phyloP scores from a whole-genome alignment of 1,140 invertebrate genomes.

The Helicorthomorpha holstii region DNA sequence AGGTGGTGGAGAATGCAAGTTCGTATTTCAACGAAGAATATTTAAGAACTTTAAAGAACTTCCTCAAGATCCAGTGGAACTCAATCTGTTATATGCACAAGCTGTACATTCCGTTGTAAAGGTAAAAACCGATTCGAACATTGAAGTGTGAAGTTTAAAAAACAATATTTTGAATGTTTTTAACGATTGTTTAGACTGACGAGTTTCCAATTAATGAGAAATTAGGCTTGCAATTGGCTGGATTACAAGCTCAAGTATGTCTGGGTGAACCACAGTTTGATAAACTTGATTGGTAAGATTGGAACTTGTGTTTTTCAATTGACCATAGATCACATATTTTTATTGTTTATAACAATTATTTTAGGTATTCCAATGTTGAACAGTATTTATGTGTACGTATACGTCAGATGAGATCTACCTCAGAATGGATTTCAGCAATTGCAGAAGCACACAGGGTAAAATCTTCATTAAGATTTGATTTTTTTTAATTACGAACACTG shows the following conservation, averaged over 20 bases:
- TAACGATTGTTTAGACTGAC: constrained; percentile 47
- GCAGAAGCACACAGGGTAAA: constrained; percentile 25
- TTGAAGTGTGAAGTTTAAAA: neutral
- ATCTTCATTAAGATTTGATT: neutral
- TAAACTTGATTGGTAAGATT: constrained; percentile 23
- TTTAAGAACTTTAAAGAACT: constrained; percentile 74
- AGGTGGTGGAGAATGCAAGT: constrained; percentile 72
- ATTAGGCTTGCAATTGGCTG: constrained; percentile 80
- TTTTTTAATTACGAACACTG: neutral
- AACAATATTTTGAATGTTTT: neutral
- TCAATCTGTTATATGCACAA: constrained; percentile 85
- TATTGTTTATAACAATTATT: constrained; percentile 1
- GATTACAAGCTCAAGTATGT: constrained; percentile 81
- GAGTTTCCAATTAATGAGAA: constrained; percentile 89
- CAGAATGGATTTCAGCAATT: constrained; percentile 48
- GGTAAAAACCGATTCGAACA: constrained; percentile 32
- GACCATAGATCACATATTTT: neutral
- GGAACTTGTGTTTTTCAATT: neutral
- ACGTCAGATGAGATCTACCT: constrained; percentile 46
- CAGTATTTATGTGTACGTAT: constrained; percentile 63
- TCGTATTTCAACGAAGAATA: constrained; percentile 79
- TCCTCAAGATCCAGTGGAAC: constrained; percentile 90
- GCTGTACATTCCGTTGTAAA: constrained; percentile 87
- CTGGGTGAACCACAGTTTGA: constrained; percentile 64
- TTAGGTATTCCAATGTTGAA: constrained; percentile 52